Evolutionary conservation across 2,888 invertebrate species (phyloP).

Genomic region (Peribatodes rhomboidaria): DNA sequence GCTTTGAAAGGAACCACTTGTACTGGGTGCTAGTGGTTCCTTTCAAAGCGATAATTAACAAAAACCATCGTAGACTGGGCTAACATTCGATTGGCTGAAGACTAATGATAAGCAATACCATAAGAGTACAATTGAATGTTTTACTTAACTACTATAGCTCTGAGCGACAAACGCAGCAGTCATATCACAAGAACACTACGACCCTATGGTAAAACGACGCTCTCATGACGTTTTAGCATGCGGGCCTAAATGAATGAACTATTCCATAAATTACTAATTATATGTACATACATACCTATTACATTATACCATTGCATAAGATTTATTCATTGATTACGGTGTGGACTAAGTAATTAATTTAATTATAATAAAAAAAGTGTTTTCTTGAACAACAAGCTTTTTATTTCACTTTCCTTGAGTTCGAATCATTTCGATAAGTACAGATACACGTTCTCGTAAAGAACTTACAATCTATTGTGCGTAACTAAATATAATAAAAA

Average conservation of each 20-base stretch:
- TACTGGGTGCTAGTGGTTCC: too few species aligned
- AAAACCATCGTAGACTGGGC: background rate
- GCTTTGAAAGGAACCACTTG: too few species aligned
- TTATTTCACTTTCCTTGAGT: slow-evolving; percentile 6
- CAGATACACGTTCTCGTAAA: too few species aligned
- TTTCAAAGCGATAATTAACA: too few species aligned
- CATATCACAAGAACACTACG: slow-evolving; percentile 68
- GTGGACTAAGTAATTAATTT: slow-evolving; percentile 74
- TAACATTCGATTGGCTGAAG: slow-evolving; percentile 60
- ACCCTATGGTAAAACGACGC: too few species aligned
- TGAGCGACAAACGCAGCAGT: slow-evolving; percentile 55
- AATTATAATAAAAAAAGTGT: slow-evolving; percentile 54
- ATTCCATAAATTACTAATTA: slow-evolving; percentile 61
- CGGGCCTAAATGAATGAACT: slow-evolving; percentile 62
- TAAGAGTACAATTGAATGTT: slow-evolving; percentile 70
- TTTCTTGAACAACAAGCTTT: slow-evolving; percentile 21
- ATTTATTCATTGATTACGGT: slow-evolving; percentile 75
- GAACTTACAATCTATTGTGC: background rate
- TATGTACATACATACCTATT: slow-evolving; percentile 64
- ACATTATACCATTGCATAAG: slow-evolving; percentile 69
- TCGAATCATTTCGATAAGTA: too few species aligned
- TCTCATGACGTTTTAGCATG: too few species aligned
- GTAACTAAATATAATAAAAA: too few species aligned
- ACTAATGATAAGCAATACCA: slow-evolving; percentile 73
- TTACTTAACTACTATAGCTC: slow-evolving; percentile 64